A percentile compares a stretch with the other conserved stretches of the same genome.
Conservation (phyloP, 2,113 vertebrate genomes). For the Rhagologus leucostigma region DNA sequence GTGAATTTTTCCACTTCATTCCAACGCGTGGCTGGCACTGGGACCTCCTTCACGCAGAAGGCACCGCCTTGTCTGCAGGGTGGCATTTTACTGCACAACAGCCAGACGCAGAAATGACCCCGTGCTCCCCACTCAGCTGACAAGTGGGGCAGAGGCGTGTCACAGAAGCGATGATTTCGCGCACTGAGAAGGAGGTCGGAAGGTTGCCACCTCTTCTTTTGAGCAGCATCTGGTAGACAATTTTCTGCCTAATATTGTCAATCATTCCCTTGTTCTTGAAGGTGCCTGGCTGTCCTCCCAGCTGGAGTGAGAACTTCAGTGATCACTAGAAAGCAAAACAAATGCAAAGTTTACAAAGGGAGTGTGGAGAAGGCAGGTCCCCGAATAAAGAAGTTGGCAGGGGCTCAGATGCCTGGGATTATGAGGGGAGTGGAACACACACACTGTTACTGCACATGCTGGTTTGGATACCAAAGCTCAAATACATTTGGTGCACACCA, state of each 20-base stretch:
- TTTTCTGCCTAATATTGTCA: constrained; percentile 63
- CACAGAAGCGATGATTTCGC: neutral
- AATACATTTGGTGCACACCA: neutral
- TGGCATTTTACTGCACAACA: neutral
- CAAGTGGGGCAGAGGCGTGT: neutral
- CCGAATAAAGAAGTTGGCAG: constrained; percentile 34
- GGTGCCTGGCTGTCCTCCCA: constrained; percentile 57
- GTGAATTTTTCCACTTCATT: neutral
- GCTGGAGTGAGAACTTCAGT: constrained; percentile 57
- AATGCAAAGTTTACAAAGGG: constrained; percentile 49
- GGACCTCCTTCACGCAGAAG: neutral
- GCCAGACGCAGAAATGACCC: neutral
- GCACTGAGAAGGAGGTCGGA: neutral
- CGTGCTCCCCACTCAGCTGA: neutral
- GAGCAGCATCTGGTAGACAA: constrained; percentile 54
- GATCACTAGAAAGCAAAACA: constrained; percentile 45
- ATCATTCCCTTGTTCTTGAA: constrained; percentile 51
- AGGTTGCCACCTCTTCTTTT: constrained; percentile 53
- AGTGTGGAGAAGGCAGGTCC: constrained; percentile 50
- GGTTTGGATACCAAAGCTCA: neutral
- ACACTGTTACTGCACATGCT: neutral
- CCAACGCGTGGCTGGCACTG: neutral
- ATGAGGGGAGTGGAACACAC: constrained; percentile 12
- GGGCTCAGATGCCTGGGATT: constrained; percentile 29
- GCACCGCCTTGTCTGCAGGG: neutral